Base-by-base conservation (phyloP, 2,888 invertebrate genomes). In the Miltochrista miniata region DNA sequence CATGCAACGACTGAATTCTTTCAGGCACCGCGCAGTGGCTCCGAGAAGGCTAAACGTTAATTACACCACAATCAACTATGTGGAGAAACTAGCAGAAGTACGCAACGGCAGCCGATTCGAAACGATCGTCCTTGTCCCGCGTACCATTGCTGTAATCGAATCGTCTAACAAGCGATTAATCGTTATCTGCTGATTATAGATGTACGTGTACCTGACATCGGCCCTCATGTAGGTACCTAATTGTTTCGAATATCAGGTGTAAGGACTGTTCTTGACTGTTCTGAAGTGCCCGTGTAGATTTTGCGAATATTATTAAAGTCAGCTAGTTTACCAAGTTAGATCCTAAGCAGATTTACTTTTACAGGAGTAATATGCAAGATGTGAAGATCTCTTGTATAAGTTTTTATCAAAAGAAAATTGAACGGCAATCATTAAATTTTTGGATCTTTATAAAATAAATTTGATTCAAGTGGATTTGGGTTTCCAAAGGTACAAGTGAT, bases 91-190 rank as follows among this genome's bases (percentile, higher is more conserved):
- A 38, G 14, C 31, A 3, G 15, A 15, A 7, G 10, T 12, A 38
- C 9, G 38, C 24, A 34, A 34, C 10, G 7, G 10, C 2, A 36
- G 33, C 12, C 7, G 18, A 39, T 34, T 38, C 18, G 34, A 46
- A 46, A 46, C 34, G 3, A 24, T 18, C 33, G 46, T 46, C 46
- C 46, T 46, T 46, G 46, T 39, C 45, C 31, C 31, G 8, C 12
- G 10, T 36, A 14, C 12, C 14, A 45, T 29, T 45, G 36, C 45
- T 5, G 11, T 14, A 45, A 45, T 37, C 45, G 45, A 13, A 30
- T n/a, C 24, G 13, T 18, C 10, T n/a, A 14, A n/a, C 45, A 30
- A 29, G 15, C 11, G 34, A 37, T 44, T n/a, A 37, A 29, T 11
- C 7, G 7, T 37, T 45, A 37, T 45, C 45, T 35, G 45, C 45